Conservation (phyloP, 2,113 vertebrate genomes). For the Desmodus rotundus region DNA sequence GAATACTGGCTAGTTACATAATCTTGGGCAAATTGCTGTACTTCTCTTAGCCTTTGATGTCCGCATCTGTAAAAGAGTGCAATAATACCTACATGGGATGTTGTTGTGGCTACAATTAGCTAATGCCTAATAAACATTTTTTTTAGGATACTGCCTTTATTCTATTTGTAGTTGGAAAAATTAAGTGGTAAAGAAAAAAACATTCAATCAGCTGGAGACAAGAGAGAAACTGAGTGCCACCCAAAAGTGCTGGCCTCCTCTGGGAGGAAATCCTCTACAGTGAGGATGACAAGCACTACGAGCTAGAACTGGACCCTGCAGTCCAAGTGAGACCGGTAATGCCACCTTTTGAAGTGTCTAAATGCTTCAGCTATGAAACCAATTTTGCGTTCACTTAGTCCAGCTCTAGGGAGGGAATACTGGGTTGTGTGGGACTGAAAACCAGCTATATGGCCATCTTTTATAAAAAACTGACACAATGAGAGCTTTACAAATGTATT, state of each 20-base stretch:
- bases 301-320: slow-evolving; percentile 75
- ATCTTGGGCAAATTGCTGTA: not conserved
- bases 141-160: slow-evolving; percentile 86
- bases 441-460: not conserved
- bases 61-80: not conserved
- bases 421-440: not conserved
- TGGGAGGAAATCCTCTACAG: slow-evolving; percentile 54
- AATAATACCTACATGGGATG: not conserved
- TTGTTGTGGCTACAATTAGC: not conserved
- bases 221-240: slow-evolving; percentile 75
- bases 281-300: slow-evolving; percentile 65
- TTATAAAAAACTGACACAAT: slow-evolving; percentile 56
- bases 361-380: slow-evolving; percentile 74
- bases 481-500: slow-evolving; percentile 57
- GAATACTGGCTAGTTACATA: not conserved
- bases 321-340: slow-evolving; percentile 67
- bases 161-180: slow-evolving; percentile 85
- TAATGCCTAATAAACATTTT: not conserved
- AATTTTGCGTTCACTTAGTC: slow-evolving; percentile 69
- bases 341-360: slow-evolving; percentile 74
- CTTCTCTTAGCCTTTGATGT: not conserved
- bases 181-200: slow-evolving; percentile 81
- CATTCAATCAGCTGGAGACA: slow-evolving; percentile 81
- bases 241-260: not conserved
- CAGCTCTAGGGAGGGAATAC: slow-evolving; percentile 55